Base-by-base conservation (phyloP, 1,140 invertebrate genomes). In the Holcopasites calliopsidis region DNA sequence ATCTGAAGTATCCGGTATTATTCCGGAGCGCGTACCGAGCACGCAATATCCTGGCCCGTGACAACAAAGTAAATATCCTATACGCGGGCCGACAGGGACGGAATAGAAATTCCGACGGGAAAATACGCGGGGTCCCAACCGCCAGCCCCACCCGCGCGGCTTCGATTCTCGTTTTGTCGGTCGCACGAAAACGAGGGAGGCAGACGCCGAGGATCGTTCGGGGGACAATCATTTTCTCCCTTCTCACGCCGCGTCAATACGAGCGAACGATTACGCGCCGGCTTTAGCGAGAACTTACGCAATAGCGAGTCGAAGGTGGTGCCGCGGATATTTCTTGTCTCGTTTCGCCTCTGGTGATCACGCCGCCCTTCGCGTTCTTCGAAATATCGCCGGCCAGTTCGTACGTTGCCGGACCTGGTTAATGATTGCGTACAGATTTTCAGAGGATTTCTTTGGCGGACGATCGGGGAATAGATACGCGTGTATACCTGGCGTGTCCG, bases 1-100 rank as follows among this genome's bases (percentile, higher is more conserved):
- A 82, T 81, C 75, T 82, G 75, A 82, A 82, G 80, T 80, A 82
- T 82, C 80, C 80, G 80, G 80, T 82, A 82, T 83, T 83, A 82
- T 77, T 83, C 79, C 74, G 69, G 71, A 50, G 77, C 31, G 62
- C 31, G 57, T 73, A 26, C 40, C 62, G 57, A 77, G 79, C 64
- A 81, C 64, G 80, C 79, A 82, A 82, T 82, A 82, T 82, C 75
- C 80, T 82, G 75, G 71, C 69, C 61, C 66, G 69, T 81, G 76
- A 69, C 69, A 77, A 70, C 79, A 78, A 83, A 83, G 80, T 78
- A 82, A 83, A 83, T 82, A 82, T 42, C 76, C 66, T 72, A n/a
- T 54, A 65, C 71, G 71, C 55, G 79, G 70, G 65, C 78, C 58
- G 47, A 54, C 68, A 47, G 68, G n/a, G n/a, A 31, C 62, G 28